Evolutionary conservation across 2,797 vertebrate genomes (phyloP), one percentile per base, ranked within the genome.

Genomic region (Alcedo atthis): DNA sequence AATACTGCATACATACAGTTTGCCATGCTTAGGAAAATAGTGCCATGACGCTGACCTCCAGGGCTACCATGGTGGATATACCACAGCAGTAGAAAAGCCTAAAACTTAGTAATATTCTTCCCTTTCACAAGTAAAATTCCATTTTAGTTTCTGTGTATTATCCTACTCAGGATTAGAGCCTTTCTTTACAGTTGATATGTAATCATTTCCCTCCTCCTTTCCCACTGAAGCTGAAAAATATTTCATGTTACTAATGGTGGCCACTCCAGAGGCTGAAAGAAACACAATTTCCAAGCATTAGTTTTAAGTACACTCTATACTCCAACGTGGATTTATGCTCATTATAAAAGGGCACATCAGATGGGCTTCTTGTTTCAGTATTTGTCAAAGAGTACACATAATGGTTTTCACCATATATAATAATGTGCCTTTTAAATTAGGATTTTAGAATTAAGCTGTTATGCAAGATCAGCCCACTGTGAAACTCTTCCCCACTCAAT

Each of bases 11-110:
- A 92, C 82, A 91, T 69, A 81, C 84, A 94, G 89, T 55, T 96
- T 89, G 80, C 85, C 94, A 95, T 96, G 92, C 93, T 79, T 85
- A 92, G 76, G 69, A 93, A 95, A 96, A 83, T 42, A 93, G 89
- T 89, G 90, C 81, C 45, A 59, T 84, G 94, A 76, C 78, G 85
- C 77, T 95, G 85, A 89, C 67, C 87, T 91, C 83, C 75, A 88
- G 86, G 84, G 71, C 68, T 91, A 63, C 49, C 69, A 77, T 86
- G n/a, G 42, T 37, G 54, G 81, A 53, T 89, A 80, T n/a, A 68
- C 24, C 26, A 66, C 45, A 76, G 79, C 84, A 92, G 75, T 55
- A 94, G 32, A 78, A 85, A 75, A 78, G 10, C 46, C 26, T 82
- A 91, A 75, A 95, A 91, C n/a, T 82, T 78, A 28, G 30, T 32